phyloP scores from a whole-genome alignment of 2,113 vertebrate species.

The Eonycteris spelaea region DNA sequence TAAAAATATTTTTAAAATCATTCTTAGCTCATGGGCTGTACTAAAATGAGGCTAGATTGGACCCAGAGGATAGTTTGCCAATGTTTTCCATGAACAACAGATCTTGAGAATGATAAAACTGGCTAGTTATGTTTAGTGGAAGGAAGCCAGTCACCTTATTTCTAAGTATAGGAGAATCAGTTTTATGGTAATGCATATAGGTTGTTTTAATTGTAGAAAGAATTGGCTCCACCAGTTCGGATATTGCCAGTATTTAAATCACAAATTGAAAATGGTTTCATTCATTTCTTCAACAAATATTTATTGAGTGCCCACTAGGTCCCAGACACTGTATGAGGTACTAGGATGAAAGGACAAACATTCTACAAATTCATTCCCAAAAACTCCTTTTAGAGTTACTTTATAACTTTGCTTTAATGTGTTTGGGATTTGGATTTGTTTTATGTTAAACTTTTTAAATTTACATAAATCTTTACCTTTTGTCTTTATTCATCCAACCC shows the following conservation, averaged over 20 bases:
- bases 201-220: background rate
- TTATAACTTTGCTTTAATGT: background rate
- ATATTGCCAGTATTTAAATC: constrained; percentile 22
- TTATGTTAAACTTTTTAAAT: background rate
- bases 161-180: constrained; percentile 4
- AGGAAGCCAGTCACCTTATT: background rate
- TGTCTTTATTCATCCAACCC: background rate
- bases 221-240: background rate
- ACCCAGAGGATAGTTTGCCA: background rate
- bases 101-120: background rate
- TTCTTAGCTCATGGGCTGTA: background rate
- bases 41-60: background rate
- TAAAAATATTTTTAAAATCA: background rate
- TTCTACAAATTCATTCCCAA: background rate
- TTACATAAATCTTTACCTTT: constrained; percentile 14
- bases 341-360: background rate
- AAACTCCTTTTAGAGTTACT: constrained; percentile 9
- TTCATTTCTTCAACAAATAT: background rate
- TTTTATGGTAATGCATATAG: background rate
- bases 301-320: background rate
- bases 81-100: background rate
- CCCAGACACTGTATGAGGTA: background rate
- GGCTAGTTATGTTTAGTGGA: background rate
- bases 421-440: background rate
- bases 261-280: background rate